Base-by-base conservation (phyloP, 2,888 invertebrate species). In the Stramonita haemastoma region DNA sequence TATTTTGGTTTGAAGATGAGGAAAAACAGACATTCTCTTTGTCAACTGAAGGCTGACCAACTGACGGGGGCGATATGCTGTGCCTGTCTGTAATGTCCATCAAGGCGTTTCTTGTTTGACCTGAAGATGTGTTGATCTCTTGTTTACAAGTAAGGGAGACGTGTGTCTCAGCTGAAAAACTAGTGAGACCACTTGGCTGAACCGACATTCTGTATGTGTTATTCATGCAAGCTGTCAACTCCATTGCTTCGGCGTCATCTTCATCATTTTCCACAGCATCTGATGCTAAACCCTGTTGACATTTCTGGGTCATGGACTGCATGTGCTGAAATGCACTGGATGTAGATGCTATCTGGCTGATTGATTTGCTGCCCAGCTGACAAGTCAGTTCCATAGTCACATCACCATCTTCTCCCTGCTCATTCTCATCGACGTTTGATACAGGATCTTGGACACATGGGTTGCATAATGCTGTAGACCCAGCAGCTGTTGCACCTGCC, bases 371-470 rank as follows among this genome's bases (percentile, higher is more conserved):
- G 11, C 6, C 77, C 1, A 46, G 22, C 46, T 29, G 17, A 73
- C 46, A 86, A 1, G 86, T 73, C 87, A 87, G 19, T n/a, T 73
- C 87, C 66, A 85, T 85, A 29, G 85, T 85, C 60, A 85, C 57
- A 26, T 85, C 85, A 46, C 17, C 70, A 5, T 66, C 73, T n/a
- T 46, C 87, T 46, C 46, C n/a, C 60, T 87, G 87, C 22, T 86
- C 66, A 22, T n/a, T 34, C 73, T 73, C 36, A 73, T 34, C 26
- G 36, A 22, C 26, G 6, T 26, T 36, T 22, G 15, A 22, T 26
- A 36, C 36, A 0, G 46, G 26, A 29, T 26, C 46, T 46, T 13
- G 22, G 6, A 46, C 36, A 22, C 22, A 26, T 46, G 81, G 46
- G 13, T 26, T 46, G 32, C 4, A 26, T 57, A 57, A 29, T 29